Conservation (phyloP, 1,140 invertebrate genomes). For the Cephus cinctus region DNA sequence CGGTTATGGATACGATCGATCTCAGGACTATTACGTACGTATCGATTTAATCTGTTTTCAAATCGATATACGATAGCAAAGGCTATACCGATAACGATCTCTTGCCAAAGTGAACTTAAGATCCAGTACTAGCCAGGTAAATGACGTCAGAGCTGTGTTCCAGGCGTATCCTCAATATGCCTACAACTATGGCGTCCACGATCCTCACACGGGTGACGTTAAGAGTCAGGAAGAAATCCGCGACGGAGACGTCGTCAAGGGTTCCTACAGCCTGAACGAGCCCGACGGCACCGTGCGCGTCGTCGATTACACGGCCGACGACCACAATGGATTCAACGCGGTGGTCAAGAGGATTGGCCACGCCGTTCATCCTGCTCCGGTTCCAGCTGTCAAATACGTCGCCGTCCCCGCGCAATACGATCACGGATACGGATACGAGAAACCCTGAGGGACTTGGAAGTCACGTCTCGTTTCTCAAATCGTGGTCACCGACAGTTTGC, state of each 20-base stretch:
- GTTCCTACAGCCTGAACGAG: conserved; percentile 24
- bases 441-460: too few relatives aligned
- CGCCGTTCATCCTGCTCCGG: conserved; percentile 15
- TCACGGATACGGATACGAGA: conserved; percentile 1
- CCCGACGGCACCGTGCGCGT: conserved; percentile 26
- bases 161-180: conserved; percentile 22
- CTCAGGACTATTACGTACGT: conserved; percentile 31
- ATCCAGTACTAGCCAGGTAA: too few relatives aligned
- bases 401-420: too few relatives aligned
- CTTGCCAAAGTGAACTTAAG: too few relatives aligned
- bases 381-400: not conserved
- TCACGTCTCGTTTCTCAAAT: too few relatives aligned
- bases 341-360: conserved; percentile 25
- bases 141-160: not conserved
- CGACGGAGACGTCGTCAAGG: conserved; percentile 20
- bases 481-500: too few relatives aligned
- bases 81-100: too few relatives aligned
- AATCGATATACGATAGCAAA: too few relatives aligned
- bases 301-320: conserved; percentile 23
- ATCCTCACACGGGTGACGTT: conserved; percentile 20
- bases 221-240: conserved; percentile 21
- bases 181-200: conserved; percentile 23
- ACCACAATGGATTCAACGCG: conserved; percentile 24
- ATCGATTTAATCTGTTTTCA: conserved; percentile 11
- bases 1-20: conserved; percentile 21